Evolutionary conservation across 2,888 invertebrate genomes (phyloP).

Genomic region (Ferdinandea cuprea): DNA sequence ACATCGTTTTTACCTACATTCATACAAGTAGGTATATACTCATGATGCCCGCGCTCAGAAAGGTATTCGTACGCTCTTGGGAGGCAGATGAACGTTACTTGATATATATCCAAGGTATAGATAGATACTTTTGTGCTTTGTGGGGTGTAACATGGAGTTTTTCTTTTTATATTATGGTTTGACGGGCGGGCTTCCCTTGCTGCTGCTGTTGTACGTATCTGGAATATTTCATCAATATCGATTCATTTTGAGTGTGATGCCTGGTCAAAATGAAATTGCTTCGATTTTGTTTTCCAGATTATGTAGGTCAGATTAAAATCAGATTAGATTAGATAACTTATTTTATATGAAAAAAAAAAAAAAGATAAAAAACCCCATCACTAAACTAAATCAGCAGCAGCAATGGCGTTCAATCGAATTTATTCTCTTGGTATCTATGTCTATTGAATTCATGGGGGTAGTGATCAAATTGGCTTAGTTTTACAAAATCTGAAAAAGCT

Average conservation of each 20-base stretch:
- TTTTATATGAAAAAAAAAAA: slow-evolving; percentile 1
- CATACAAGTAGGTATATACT: neutral
- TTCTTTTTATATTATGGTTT: neutral
- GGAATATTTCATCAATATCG: slow-evolving; percentile 58
- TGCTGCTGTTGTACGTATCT: slow-evolving; percentile 35
- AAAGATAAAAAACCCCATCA: too few species aligned
- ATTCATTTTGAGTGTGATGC: slow-evolving; percentile 46
- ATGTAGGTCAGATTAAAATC: slow-evolving; percentile 65
- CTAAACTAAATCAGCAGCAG: neutral
- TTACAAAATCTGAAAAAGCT: too few species aligned
- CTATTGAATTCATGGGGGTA: too few species aligned
- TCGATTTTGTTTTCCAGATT: slow-evolving; percentile 25
- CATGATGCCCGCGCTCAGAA: slow-evolving; percentile 33
- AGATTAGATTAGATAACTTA: slow-evolving; percentile 52
- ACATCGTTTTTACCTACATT: slow-evolving; percentile 21
- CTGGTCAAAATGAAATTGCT: slow-evolving; percentile 39
- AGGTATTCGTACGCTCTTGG: slow-evolving; percentile 37
- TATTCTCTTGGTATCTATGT: too few species aligned
- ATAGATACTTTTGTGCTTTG: neutral
- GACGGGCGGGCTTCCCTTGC: slow-evolving; percentile 29
- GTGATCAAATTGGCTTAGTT: too few species aligned
- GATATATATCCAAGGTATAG: slow-evolving; percentile 4
- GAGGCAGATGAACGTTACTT: slow-evolving; percentile 9
- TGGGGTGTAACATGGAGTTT: neutral
- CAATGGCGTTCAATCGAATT: slow-evolving; percentile 24